These are phyloP conservation scores for Aulostomus chinensis DNA, from an alignment of 2,797 vertebrate genomes.

Conservation along the genomic window DNA sequence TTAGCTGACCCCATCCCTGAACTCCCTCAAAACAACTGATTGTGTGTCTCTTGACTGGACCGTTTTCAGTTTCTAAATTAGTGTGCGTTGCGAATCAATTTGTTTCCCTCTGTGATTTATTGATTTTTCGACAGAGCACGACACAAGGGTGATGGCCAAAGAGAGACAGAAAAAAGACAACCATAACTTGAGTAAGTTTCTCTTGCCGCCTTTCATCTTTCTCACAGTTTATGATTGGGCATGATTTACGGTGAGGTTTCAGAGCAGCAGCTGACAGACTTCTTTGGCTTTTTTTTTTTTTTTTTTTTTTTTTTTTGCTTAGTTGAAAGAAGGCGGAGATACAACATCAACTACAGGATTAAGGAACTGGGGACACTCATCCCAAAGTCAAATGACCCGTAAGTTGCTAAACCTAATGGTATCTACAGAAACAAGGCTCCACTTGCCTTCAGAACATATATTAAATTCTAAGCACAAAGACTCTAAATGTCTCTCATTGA, in stretches of 20 bases:
- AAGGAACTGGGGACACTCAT: constrained; percentile 99
- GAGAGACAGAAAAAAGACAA: constrained; percentile 99
- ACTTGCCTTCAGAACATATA: constrained; percentile 21
- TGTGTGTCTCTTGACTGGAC: constrained; percentile 49
- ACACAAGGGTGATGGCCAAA: constrained; percentile 92
- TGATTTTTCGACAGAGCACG: constrained; percentile 82
- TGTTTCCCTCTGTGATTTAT: constrained; percentile 46
- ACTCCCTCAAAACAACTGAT: constrained; percentile 46
- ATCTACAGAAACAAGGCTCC: constrained; percentile 19
- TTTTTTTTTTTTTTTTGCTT: constrained; percentile 24
- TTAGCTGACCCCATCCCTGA: constrained; percentile 47
- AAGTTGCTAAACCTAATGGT: constrained; percentile 74
- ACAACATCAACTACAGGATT: constrained; percentile 99
- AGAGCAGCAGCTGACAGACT: background rate
- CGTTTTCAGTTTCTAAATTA: constrained; percentile 53
- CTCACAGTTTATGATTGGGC: constrained; percentile 8
- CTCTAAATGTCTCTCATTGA: constrained; percentile 50
- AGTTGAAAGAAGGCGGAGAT: constrained; percentile 98
- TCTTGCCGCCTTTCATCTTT: constrained; percentile 10
- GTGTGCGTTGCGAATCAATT: constrained; percentile 59
- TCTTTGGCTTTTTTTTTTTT: background rate
- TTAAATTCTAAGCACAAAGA: constrained; percentile 58
- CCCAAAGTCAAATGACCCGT: constrained; percentile 99
- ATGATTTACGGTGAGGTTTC: background rate
- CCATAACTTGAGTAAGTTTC: constrained; percentile 95